Base-by-base conservation (phyloP, 2,888 invertebrate genomes). In the Danaus chrysippus region DNA sequence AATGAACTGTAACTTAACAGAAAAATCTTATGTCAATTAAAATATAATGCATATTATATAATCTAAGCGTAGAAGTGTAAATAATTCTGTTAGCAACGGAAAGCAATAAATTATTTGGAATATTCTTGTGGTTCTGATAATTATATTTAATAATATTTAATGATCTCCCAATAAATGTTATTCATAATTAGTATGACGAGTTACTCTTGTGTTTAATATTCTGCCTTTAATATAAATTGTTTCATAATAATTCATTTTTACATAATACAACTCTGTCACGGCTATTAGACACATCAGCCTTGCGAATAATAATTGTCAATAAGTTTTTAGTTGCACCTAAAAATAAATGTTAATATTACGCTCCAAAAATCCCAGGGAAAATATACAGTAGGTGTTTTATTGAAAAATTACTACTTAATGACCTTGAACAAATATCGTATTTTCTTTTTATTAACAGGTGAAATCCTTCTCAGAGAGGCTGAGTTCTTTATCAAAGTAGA, bases 211-310 rank as follows among this genome's bases (percentile, higher is more conserved):
- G 3, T 34, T 34, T 34, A 34, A 34, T 34, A 34, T 34, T 34
- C 23, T 34, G 13, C 46, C 46, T 15, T 46, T 5, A 46, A 46
- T 6, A n/a, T 46, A 13, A 5, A n/a, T 1, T 46, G n/a, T 46
- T 46, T 15, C 15, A 8, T 46, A 46, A 13, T 12, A 12, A 43
- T 46, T 54, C 55, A 54, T 59, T 63, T 56, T 66, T 43, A 61
- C 56, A 55, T 19, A 58, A 54, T 46, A 53, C 15, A 42, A 10
- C 56, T 58, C 42, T 34, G 67, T 64, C 65, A 65, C 65, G 65
- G 63, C 49, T 49, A 64, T 65, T 65, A 66, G 59, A 49, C 44
- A 12, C 56, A 60, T 23, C 61, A 59, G 42, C 59, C 53, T 54
- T 43, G 55, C 59, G 44, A 41, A 41, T 66, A 59, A 62, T 66